Conservation (phyloP, 2,113 vertebrate species). For the Calyptommatus sinebrachiatus region DNA sequence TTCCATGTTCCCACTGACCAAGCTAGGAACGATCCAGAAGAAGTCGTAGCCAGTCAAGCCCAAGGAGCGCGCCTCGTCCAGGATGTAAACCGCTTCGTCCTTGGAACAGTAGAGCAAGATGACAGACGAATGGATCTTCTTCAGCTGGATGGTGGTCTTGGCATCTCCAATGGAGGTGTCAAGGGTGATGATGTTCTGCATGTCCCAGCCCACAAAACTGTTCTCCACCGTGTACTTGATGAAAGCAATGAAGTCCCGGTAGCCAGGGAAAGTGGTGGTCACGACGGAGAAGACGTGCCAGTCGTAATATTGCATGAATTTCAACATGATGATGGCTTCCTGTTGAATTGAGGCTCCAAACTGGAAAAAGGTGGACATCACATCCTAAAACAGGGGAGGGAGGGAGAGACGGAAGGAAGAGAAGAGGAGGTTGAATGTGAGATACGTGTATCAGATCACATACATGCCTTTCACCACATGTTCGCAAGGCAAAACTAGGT, state of each 20-base stretch:
- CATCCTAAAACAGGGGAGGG: conserved; percentile 76
- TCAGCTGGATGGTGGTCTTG: conserved; percentile 90
- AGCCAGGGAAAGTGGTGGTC: conserved; percentile 95
- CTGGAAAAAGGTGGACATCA: conserved; percentile 95
- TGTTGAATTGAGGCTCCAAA: conserved; percentile 98
- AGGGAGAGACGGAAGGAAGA: no score
- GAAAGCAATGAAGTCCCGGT: conserved; percentile 94
- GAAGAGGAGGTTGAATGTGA: conserved; percentile 16
- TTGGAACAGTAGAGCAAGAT: conserved; percentile 95
- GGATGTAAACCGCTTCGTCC: conserved; percentile 89
- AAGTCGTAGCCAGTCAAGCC: conserved; percentile 94
- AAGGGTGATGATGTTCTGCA: conserved; percentile 88
- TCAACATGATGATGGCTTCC: conserved; percentile 93
- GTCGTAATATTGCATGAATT: conserved; percentile 99
- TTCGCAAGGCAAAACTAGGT: no score
- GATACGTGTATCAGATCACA: no score
- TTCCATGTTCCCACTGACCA: conserved; percentile 89
- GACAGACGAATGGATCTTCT: conserved; percentile 95
- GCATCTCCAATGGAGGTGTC: conserved; percentile 91
- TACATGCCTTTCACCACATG: no score
- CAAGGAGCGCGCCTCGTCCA: conserved; percentile 93
- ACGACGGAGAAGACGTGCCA: conserved; percentile 98
- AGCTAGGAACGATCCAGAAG: conserved; percentile 96
- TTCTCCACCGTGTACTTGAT: conserved; percentile 96
- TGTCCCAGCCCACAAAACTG: conserved; percentile 98